Evolutionary conservation across 2,888 invertebrate genomes (phyloP).

Genomic region (Polyommatus icarus): DNA sequence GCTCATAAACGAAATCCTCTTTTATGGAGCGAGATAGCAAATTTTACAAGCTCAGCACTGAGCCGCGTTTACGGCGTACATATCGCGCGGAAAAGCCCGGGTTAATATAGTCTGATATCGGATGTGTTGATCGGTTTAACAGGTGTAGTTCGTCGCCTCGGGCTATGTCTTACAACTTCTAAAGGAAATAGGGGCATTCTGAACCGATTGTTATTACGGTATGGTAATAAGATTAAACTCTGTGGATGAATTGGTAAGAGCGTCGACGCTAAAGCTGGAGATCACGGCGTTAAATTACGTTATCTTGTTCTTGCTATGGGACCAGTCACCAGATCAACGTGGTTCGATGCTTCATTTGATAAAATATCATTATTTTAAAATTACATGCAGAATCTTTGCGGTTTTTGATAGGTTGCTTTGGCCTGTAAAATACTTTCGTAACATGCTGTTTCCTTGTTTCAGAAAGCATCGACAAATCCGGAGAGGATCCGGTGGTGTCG

Average conservation of each 20-base stretch:
- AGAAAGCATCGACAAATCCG: conserved; percentile 74
- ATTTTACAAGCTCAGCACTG: conserved; percentile 62
- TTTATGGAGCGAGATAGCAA: conserved; percentile 69
- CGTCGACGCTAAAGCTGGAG: too few species aligned
- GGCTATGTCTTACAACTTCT: neutral
- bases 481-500: conserved; percentile 69
- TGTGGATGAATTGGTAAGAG: too few species aligned
- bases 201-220: neutral
- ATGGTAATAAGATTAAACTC: too few species aligned
- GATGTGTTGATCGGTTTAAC: conserved; percentile 28
- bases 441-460: conserved; percentile 54
- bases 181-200: neutral
- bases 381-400: too few species aligned
- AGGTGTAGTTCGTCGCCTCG: conserved; percentile 12
- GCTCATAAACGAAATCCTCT: conserved; percentile 74
- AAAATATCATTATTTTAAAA: too few species aligned
- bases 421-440: neutral
- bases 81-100: conserved; percentile 36
- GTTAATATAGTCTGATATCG: conserved; percentile 31
- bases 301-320: too few species aligned
- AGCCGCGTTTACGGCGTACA: conserved; percentile 60
- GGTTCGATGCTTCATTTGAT: too few species aligned
- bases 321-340: too few species aligned
- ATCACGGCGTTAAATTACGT: too few species aligned
- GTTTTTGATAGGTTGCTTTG: too few species aligned